Base-by-base conservation (phyloP, 2,797 vertebrate genomes). In the Danio aesculapii region DNA sequence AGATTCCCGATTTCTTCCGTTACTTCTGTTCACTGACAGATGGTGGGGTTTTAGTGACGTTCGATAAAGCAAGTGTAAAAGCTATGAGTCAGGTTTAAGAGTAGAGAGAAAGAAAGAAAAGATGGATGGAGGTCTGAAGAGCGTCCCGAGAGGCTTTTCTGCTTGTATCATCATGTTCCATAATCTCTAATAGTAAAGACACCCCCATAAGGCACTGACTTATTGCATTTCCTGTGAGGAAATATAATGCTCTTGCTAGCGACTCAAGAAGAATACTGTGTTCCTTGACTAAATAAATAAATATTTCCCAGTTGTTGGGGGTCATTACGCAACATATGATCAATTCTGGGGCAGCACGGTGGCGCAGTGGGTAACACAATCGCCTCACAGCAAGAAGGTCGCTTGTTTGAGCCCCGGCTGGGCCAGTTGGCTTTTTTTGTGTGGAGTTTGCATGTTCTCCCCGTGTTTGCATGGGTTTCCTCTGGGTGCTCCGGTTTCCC, bases 101-200 rank as follows among this genome's bases (percentile, higher is more conserved):
- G n/a, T 9, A 52, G 1, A 63, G 16, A 50, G 14, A 16, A 30
- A 0, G 21, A 14, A 52, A 39, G 49, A 9, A 63, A 17, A 53
- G 11, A 41, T 5, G 21, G 12, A 69, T 6, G 10, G 74, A 64
- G 30, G 52, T 17, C 30, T 50, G 66, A 62, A 71, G 30, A 71
- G 17, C 19, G 55, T 71, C 58, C 77, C 9, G 14, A 55, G 17
- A 79, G 77, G 14, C 49, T 72, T 70, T 79, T 72, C 49, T 47
- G 49, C 41, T 47, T 79, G 77, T 46, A 79, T 62, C 68, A 72
- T 64, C 68, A 44, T 72, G 68, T 64, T 79, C 41, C 55, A 50
- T 41, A 57, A 52, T 8, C 39, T 12, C 17, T 46, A n/a, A 63
- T 46, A 71, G 59, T 71, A 46, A 55, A 55, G 39, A 53, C 17